Percentiles rank a stretch among this genome's conserved stretches.
These are phyloP conservation scores for Nysson spinosus DNA, from an alignment of 2,888 invertebrate species.

Conservation along the genomic window DNA sequence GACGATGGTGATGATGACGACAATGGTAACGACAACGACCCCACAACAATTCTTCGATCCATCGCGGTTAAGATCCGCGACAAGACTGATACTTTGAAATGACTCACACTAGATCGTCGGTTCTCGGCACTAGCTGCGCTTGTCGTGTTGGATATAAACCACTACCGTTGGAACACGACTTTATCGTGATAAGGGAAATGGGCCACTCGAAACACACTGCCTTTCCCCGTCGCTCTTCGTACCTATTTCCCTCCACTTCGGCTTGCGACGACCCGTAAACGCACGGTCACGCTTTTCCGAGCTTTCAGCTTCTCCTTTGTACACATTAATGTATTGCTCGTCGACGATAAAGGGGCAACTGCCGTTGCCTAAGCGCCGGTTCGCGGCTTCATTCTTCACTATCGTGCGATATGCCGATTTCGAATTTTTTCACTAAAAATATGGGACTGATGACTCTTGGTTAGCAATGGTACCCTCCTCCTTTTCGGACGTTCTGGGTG, in stretches of 20 bases:
- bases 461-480: too few relatives aligned
- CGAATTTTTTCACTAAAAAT: not conserved
- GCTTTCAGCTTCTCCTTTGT: not conserved
- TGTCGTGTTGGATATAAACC: slow-evolving; percentile 14
- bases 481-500: too few relatives aligned
- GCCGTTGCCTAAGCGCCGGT: not conserved
- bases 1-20: slow-evolving; percentile 2
- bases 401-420: not conserved
- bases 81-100: slow-evolving; percentile 41
- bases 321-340: not conserved
- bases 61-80: slow-evolving; percentile 47
- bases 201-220: slow-evolving; percentile 57
- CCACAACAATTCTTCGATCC: slow-evolving; percentile 30
- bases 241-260: slow-evolving; percentile 3
- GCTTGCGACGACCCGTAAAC: slow-evolving; percentile 4
- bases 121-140: slow-evolving; percentile 15
- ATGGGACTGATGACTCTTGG: too few relatives aligned
- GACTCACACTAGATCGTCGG: slow-evolving; percentile 48
- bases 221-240: slow-evolving; percentile 2
- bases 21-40: slow-evolving; percentile 14
- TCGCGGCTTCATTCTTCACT: not conserved
- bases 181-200: slow-evolving; percentile 65
- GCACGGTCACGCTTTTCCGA: slow-evolving; percentile 20
- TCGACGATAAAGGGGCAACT: not conserved
- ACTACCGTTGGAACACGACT: slow-evolving; percentile 37